These are phyloP conservation scores for Drosophila pseudotakahashii DNA, from an alignment of 2,888 invertebrate genomes.

Conservation along the genomic window DNA sequence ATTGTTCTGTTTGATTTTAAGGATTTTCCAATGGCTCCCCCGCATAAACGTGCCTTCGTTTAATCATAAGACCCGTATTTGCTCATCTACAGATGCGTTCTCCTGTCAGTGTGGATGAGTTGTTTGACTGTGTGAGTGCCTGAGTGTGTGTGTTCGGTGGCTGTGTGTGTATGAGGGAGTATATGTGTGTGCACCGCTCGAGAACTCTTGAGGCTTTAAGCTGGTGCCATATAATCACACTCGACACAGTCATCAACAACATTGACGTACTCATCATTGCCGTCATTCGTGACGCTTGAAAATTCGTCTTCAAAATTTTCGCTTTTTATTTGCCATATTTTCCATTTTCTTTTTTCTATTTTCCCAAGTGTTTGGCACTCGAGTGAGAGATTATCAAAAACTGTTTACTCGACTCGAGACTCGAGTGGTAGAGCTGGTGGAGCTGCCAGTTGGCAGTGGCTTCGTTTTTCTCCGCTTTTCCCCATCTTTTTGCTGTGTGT, in stretches of 20 bases:
- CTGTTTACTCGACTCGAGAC: slow-evolving; percentile 65
- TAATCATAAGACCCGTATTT: slow-evolving; percentile 3
- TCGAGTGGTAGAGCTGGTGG: slow-evolving; percentile 26
- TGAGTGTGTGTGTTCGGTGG: neutral
- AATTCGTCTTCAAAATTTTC: slow-evolving; percentile 27
- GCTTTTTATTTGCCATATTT: slow-evolving; percentile 13
- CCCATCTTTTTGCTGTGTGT: slow-evolving; percentile 2
- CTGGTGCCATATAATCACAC: slow-evolving; percentile 63
- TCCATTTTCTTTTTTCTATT: slow-evolving; percentile 5
- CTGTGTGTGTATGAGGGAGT: slow-evolving; percentile 4
- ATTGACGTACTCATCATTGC: slow-evolving; percentile 55
- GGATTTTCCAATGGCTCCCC: neutral
- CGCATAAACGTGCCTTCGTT: slow-evolving; percentile 14
- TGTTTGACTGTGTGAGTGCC: neutral
- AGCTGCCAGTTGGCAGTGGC: slow-evolving; percentile 36
- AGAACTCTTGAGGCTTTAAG: slow-evolving; percentile 61
- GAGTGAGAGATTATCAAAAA: slow-evolving; percentile 75
- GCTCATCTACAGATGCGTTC: slow-evolving; percentile 9
- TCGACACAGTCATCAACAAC: slow-evolving; percentile 58
- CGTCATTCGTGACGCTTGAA: slow-evolving; percentile 57
- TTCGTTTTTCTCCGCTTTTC: slow-evolving; percentile 10
- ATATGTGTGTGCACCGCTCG: slow-evolving; percentile 27
- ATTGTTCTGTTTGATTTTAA: neutral
- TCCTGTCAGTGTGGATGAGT: neutral
- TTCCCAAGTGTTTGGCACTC: slow-evolving; percentile 47